These are phyloP conservation scores for Zophobas morio DNA, from an alignment of 1,140 invertebrate species.

Conservation along the genomic window DNA sequence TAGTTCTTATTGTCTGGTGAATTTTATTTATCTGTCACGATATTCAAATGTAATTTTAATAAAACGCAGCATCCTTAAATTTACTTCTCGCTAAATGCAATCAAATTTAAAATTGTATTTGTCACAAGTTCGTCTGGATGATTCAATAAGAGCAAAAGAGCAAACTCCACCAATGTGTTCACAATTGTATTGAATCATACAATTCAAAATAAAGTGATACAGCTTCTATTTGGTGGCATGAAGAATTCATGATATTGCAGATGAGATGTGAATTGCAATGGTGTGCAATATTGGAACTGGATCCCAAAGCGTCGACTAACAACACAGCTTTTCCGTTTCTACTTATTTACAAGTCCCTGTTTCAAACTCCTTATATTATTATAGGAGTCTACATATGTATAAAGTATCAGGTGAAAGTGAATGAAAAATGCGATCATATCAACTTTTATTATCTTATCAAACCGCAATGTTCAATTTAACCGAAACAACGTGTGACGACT, in stretches of 20 bases:
- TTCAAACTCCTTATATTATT: conserved; percentile 47
- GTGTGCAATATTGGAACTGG: conserved; percentile 51
- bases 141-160: conserved; percentile 43
- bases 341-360: conserved; percentile 43
- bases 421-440: conserved; percentile 33
- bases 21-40: no score
- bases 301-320: conserved; percentile 50
- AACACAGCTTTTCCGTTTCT: conserved; percentile 45
- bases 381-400: conserved; percentile 24
- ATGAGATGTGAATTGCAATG: conserved; percentile 61
- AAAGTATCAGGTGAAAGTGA: conserved; percentile 46
- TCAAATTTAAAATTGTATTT: conserved; percentile 40
- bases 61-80: background rate
- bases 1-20: no score
- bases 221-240: conserved; percentile 56
- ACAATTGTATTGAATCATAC: conserved; percentile 54
- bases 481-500: background rate
- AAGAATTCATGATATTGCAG: conserved; percentile 61
- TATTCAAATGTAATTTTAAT: background rate
- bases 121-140: conserved; percentile 33
- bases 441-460: conserved; percentile 23
- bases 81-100: conserved; percentile 18
- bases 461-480: conserved; percentile 11
- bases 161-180: conserved; percentile 42
- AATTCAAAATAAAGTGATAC: conserved; percentile 58